Evolutionary conservation across 2,888 invertebrate genomes (phyloP), one percentile per base, ranked within the genome.

Genomic region (Hartigia nigra): DNA sequence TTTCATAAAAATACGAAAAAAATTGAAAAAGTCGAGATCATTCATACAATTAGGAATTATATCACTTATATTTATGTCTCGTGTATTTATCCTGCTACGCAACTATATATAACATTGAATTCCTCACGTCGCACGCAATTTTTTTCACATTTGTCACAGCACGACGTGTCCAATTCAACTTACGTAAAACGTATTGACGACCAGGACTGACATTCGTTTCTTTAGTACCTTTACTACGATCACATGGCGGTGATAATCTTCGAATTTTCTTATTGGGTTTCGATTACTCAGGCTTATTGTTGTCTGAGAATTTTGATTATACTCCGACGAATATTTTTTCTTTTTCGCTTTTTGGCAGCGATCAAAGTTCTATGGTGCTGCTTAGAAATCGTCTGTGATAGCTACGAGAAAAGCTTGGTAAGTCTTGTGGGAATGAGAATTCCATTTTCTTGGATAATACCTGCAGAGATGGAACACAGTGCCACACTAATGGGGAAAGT

Each of bases 151-250:
- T 72, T 31, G 31, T 32, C 72, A 23, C 72, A 34, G 72, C 72
- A 34, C 31, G 32, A 32, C 72, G 31, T 32, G 12, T 9, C 5
- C 31, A 31, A 34, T 32, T 23, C 55, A 55, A 55, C 55, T 55
- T 23, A 55, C 55, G 69, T 34, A 23, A 35, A 35, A 76, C 74
- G 55, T 74, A 76, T 74, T 70, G 76, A 14, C 37, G 55, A 32
- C 79, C 79, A 70, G 76, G 74, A 69, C 74, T 76, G 74, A 76
- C 12, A 79, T 78, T 72, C 70, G 39, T 70, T 36, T 78, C 75
- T 35, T 74, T 23, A 39, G 23, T 39, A 23, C 39, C 39, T 55
- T 4, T 23, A 14, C 39, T 55, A 55, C 4, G 23, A 4, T 55
- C 9, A 23, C 39, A 23, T 9, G 23, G 39, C 2, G 23, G 9